These are phyloP conservation scores for Caenorhabditis virilis DNA, from an alignment of 2,888 invertebrate species.

Conservation along the genomic window DNA sequence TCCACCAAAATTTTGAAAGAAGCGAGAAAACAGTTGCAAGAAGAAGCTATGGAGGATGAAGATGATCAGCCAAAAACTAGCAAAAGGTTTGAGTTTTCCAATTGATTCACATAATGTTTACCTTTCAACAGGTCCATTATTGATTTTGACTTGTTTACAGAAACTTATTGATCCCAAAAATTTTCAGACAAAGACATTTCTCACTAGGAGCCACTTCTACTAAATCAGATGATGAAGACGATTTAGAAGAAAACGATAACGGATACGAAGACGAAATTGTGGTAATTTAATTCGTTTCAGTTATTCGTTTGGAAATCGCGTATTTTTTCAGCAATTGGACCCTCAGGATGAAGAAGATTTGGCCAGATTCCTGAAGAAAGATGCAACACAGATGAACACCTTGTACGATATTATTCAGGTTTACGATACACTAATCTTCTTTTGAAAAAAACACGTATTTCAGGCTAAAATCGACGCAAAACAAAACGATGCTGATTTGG, in stretches of 20 bases:
- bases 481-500: conserved; percentile 46
- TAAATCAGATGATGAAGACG: conserved; percentile 34
- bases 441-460: conserved; percentile 69
- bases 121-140: neutral
- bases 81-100: conserved; percentile 32
- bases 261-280: conserved; percentile 51
- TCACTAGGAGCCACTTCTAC: conserved; percentile 43
- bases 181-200: conserved; percentile 45
- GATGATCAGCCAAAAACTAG: conserved; percentile 12
- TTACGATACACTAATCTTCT: neutral
- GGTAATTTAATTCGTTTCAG: conserved; percentile 11
- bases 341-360: conserved; percentile 80
- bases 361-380: conserved; percentile 78
- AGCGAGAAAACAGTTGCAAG: conserved; percentile 51
- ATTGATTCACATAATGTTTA: too few relatives aligned
- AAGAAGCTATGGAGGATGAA: conserved; percentile 36
- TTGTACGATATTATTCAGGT: conserved; percentile 87
- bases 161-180: too few relatives aligned
- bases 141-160: neutral
- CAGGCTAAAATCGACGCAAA: conserved; percentile 72
- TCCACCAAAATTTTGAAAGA: conserved; percentile 55
- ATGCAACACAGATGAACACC: conserved; percentile 76
- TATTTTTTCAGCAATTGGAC: conserved; percentile 49
- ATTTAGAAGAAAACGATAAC: conserved; percentile 38
- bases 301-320: too few relatives aligned